These are phyloP conservation scores for Nebria ingens DNA, from an alignment of 1,140 invertebrate species.

Conservation along the genomic window DNA sequence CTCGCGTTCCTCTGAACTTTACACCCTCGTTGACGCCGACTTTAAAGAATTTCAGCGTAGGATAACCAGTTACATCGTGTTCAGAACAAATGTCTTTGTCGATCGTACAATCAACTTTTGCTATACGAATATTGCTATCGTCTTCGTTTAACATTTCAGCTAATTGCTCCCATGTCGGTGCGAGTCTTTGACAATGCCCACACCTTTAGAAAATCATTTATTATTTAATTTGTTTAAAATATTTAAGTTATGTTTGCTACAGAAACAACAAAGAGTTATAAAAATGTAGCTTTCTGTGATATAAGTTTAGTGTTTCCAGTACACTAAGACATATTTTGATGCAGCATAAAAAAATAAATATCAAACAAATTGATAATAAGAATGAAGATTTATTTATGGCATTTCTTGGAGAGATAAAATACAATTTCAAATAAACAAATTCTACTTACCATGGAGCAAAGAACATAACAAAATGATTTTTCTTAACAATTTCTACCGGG, in stretches of 20 bases:
- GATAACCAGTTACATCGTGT: slow-evolving; percentile 62
- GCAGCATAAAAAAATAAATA: too few relatives aligned
- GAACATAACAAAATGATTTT: slow-evolving; percentile 66
- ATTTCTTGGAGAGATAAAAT: too few relatives aligned
- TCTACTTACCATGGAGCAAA: slow-evolving; percentile 67
- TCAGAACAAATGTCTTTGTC: slow-evolving; percentile 57
- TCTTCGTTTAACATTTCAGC: slow-evolving; percentile 56
- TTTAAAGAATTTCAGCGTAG: slow-evolving; percentile 63
- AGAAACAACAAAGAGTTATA: neutral
- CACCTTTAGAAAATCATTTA: slow-evolving; percentile 45
- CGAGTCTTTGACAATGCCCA: slow-evolving; percentile 55
- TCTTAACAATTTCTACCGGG: slow-evolving; percentile 43
- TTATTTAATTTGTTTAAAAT: neutral
- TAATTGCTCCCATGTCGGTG: slow-evolving; percentile 60
- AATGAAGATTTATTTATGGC: neutral
- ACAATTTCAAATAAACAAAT: slow-evolving; percentile 9
- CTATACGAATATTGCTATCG: slow-evolving; percentile 51
- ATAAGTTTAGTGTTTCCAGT: neutral
- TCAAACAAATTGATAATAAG: slow-evolving; percentile 6
- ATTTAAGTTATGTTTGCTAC: neutral
- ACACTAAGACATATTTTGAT: too few relatives aligned
- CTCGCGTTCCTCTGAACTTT: slow-evolving; percentile 58
- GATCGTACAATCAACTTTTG: slow-evolving; percentile 67
- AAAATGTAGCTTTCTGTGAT: slow-evolving; percentile 2
- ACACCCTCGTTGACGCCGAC: slow-evolving; percentile 45